Percentiles rank a stretch among this genome's conserved stretches.
Evolutionary conservation across 2,113 vertebrate species (phyloP).

Genomic region (Rhabdornis inornatus): DNA sequence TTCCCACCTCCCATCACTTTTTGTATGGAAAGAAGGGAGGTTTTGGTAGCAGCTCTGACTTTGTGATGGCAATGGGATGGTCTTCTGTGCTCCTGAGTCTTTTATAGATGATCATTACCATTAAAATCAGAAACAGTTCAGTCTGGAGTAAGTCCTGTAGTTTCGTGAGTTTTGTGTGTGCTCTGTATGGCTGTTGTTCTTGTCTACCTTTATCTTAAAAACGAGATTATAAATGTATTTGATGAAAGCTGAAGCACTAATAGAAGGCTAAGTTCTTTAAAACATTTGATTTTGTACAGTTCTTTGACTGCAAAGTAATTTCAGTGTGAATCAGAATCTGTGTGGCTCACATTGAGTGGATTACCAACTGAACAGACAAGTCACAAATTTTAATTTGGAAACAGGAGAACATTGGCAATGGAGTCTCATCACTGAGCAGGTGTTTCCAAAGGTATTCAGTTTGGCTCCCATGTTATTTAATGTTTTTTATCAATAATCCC

Average conservation of each 20-base stretch:
- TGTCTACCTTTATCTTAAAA: not conserved
- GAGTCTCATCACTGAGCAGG: not conserved
- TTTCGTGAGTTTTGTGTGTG: not conserved
- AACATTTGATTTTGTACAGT: not conserved
- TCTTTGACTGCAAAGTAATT: not conserved
- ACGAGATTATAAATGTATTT: not conserved
- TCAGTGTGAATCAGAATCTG: not conserved
- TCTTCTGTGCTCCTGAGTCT: not conserved
- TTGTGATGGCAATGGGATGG: not conserved
- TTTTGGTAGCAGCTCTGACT: not conserved
- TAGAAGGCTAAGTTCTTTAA: not conserved
- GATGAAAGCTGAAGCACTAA: not conserved
- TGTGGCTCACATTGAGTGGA: not conserved
- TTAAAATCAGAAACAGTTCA: not conserved
- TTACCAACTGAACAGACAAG: not conserved
- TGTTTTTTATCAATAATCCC: not conserved
- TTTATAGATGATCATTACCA: not conserved
- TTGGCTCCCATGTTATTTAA: not conserved
- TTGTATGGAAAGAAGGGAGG: not conserved
- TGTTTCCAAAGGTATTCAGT: not conserved
- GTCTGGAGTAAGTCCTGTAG: not conserved
- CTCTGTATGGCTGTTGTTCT: not conserved
- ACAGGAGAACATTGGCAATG: not conserved
- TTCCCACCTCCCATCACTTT: not conserved
- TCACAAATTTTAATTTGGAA: not conserved